Conservation (phyloP, 2,113 vertebrate genomes). For the Aleadryas rufinucha region DNA sequence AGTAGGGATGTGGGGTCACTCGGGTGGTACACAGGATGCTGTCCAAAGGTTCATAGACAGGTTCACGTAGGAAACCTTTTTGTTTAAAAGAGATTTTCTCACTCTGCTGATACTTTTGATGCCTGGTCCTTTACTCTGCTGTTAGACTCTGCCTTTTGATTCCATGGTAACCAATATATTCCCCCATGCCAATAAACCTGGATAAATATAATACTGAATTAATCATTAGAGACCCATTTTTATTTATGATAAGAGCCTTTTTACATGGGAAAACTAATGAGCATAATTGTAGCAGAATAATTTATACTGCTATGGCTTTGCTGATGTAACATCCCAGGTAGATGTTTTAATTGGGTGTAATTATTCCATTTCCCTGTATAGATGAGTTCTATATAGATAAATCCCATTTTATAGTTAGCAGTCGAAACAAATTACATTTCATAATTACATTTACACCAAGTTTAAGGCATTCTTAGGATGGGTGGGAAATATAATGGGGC, state of each 20-base stretch:
- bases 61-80: neutral
- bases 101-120: neutral
- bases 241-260: slow-evolving; percentile 28
- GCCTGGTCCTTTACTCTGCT: neutral
- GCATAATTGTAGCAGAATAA: neutral
- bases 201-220: slow-evolving; percentile 21
- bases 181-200: neutral
- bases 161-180: slow-evolving; percentile 13
- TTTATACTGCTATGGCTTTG: neutral
- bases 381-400: neutral
- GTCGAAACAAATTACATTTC: slow-evolving; percentile 9
- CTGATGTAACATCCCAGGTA: slow-evolving; percentile 1
- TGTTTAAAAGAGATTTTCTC: neutral
- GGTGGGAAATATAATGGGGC: neutral
- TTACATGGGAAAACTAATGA: neutral
- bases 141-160: neutral
- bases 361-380: slow-evolving; percentile 21
- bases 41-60: neutral
- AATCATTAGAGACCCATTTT: slow-evolving; percentile 13
- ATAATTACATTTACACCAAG: slow-evolving; percentile 25
- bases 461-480: neutral
- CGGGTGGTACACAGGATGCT: neutral
- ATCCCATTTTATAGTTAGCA: neutral
- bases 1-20: neutral
- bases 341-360: slow-evolving; percentile 20